Conservation (phyloP, 2,797 vertebrate genomes). For the Harpagifer antarcticus region DNA sequence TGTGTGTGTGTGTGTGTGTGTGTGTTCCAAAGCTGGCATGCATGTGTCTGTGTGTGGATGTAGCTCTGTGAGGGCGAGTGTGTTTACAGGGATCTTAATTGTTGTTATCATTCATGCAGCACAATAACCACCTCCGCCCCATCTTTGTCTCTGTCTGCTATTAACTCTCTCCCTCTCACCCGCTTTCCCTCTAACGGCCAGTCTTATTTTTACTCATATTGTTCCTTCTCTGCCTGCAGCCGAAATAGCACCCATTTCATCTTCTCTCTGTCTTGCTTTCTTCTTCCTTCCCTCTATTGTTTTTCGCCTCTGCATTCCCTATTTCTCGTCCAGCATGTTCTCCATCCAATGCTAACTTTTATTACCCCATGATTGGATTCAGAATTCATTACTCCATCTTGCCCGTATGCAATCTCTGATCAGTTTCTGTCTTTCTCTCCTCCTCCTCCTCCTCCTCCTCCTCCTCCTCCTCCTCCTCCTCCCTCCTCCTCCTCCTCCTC, state of each 20-base stretch:
- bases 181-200: constrained; percentile 64
- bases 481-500: constrained; percentile 7
- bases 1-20: constrained; percentile 14
- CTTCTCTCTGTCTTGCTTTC: constrained; percentile 66
- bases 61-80: constrained; percentile 58
- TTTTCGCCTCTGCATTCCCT: constrained; percentile 34
- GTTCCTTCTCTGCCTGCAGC: constrained; percentile 78
- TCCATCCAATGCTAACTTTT: constrained; percentile 70
- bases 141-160: constrained; percentile 75
- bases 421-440: constrained; percentile 42
- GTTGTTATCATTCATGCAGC: constrained; percentile 83
- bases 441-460: constrained; percentile 10
- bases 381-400: constrained; percentile 66
- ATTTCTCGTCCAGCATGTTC: constrained; percentile 61
- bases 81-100: constrained; percentile 82
- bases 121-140: constrained; percentile 76
- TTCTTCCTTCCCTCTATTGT: constrained; percentile 49
- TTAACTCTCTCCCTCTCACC: constrained; percentile 58
- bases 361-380: constrained; percentile 70
- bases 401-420: constrained; percentile 54
- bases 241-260: constrained; percentile 80
- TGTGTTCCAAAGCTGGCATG: constrained; percentile 6
- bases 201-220: constrained; percentile 76
- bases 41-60: constrained; percentile 36
- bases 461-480: not conserved